Evolutionary conservation across 1,140 invertebrate species (phyloP).

Genomic region (Ruditapes philippinarum): DNA sequence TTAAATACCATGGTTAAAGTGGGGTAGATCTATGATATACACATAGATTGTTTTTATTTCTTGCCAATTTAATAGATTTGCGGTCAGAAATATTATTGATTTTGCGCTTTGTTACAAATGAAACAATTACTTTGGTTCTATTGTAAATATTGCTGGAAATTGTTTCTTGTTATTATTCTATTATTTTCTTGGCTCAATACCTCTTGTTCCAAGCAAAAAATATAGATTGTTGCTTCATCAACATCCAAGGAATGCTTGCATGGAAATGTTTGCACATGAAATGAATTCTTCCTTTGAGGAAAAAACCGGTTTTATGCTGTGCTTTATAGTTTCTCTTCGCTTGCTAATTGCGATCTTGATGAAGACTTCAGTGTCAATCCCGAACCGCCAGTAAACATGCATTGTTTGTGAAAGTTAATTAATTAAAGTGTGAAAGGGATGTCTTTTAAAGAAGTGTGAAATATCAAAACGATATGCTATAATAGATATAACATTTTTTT

Average conservation of each 20-base stretch:
- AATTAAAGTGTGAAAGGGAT: too few species aligned
- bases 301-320: background rate
- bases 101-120: background rate
- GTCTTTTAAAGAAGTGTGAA: too few species aligned
- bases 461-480: too few species aligned
- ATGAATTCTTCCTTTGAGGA: background rate
- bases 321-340: background rate
- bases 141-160: background rate
- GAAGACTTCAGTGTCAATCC: too few species aligned
- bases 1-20: too few species aligned
- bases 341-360: too few species aligned
- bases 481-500: too few species aligned
- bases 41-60: too few species aligned
- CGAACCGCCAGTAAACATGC: too few species aligned
- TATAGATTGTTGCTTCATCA: background rate
- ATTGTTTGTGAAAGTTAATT: too few species aligned
- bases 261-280: background rate
- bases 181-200: background rate
- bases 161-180: slow-evolving; percentile 8
- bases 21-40: too few species aligned
- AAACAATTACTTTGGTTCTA: background rate
- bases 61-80: background rate
- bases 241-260: background rate
- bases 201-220: background rate
- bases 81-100: background rate